Base-by-base conservation (phyloP, 2,797 vertebrate species). In the Sphenodon punctatus region DNA sequence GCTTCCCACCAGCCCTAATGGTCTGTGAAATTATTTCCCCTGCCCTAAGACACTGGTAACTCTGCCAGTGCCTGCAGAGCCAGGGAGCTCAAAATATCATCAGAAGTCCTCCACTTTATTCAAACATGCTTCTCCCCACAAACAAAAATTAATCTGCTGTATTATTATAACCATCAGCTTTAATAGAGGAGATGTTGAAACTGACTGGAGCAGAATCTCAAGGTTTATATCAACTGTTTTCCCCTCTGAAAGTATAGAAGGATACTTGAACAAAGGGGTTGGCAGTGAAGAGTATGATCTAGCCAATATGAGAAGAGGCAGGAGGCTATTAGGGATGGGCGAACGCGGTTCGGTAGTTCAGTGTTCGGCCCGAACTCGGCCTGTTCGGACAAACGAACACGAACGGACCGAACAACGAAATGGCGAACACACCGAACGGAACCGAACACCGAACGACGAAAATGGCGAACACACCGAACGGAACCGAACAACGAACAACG, bases 1-100 rank as follows among this genome's bases (percentile, higher is more conserved):
- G 90, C 87, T 92, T 90, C 89, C 80, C 77, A 81, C 88, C 87
- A 91, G 82, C 86, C 88, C 88, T 91, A 81, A 78, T 91, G 91
- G 86, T 78, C 75, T 85, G 78, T 19, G 83, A 89, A 78, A 90
- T 69, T 49, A 84, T 78, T 83, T 85, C 56, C 6, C 55, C 77
- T 87, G 87, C 67, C 84, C 85, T 10, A 49, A 76, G 87, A n/a
- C 2, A 25, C 80, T 78, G 82, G 87, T 89, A 89, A 83, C 78
- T 84, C 78, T 49, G 84, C 85, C 23, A 39, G 86, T 73, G 68
- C 76, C 86, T 83, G 88, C 43, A 3, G 78, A 27, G 39, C 5
- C 19, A 66, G 59, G 67, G 56, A 30, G 23, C 60, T 64, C 66
- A 8, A 55, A 38, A 41, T 36, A 1, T 0, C 48, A 84, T 68